Conservation (phyloP, 2,888 invertebrate species). For the Serrognathus titanus region DNA sequence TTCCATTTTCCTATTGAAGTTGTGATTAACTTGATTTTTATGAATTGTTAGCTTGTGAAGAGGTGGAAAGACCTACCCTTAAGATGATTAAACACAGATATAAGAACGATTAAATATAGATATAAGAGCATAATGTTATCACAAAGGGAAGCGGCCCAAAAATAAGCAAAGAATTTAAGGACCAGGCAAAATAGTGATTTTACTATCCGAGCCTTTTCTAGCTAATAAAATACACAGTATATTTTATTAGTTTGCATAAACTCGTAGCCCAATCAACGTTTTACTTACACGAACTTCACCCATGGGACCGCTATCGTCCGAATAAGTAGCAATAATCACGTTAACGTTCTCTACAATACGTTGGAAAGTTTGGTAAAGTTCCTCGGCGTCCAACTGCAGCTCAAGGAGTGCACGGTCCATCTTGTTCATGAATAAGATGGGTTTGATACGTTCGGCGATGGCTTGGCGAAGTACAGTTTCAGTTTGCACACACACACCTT, state of each 20-base stretch:
- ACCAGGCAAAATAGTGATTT: conserved; percentile 42
- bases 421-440: conserved; percentile 99
- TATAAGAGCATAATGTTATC: no score
- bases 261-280: not conserved
- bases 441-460: conserved; percentile 99
- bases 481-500: conserved; percentile 99
- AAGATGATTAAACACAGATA: no score
- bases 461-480: conserved; percentile 99
- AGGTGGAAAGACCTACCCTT: no score
- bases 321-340: conserved; percentile 99
- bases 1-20: no score
- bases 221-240: conserved; percentile 1
- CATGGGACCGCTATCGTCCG: conserved; percentile 97
- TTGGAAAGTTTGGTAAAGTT: conserved; percentile 98
- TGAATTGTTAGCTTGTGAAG: no score
- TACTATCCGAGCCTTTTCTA: conserved; percentile 34
- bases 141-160: conserved; percentile 37
- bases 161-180: conserved; percentile 27
- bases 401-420: conserved; percentile 99
- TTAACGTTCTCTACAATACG: conserved; percentile 99
- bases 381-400: conserved; percentile 93
- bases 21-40: no score
- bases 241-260: conserved; percentile 3
- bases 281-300: conserved; percentile 88
- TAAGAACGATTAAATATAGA: no score